Conservation (phyloP, 2,888 invertebrate genomes). For the Empis livida region DNA sequence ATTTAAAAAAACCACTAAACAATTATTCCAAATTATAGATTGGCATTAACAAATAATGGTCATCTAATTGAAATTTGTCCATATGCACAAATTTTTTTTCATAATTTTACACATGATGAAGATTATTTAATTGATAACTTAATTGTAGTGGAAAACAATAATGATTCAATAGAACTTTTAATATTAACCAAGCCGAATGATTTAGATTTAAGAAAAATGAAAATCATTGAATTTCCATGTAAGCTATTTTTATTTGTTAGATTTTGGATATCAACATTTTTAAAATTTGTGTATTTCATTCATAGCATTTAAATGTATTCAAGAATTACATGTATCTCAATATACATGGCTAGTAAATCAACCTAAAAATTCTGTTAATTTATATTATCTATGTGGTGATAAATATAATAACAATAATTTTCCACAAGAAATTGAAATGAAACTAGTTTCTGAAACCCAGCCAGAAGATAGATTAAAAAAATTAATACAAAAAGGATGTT, state of each 20-base stretch:
- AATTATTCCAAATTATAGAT: conserved; percentile 15
- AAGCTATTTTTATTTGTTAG: conserved; percentile 7
- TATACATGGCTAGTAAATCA: conserved; percentile 32
- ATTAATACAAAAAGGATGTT: conserved; percentile 30
- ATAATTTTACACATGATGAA: conserved; percentile 1
- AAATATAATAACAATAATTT: conserved; percentile 15
- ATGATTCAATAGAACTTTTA: conserved; percentile 27
- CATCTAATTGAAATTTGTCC: conserved; percentile 30
- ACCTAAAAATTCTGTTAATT: conserved; percentile 29
- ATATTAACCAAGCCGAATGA: conserved; percentile 22
- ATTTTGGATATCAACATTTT: background rate
- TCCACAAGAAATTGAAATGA: conserved; percentile 30
- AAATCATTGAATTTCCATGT: conserved; percentile 33
- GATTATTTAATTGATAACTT: conserved; percentile 25
- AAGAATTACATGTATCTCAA: conserved; percentile 24
- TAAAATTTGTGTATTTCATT: conserved; percentile 2
- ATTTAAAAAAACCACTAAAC: too few relatives aligned
- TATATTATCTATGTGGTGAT: conserved; percentile 29
- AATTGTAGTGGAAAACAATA: conserved; percentile 27
- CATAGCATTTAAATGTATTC: conserved; percentile 26
- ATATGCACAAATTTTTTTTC: conserved; percentile 18
- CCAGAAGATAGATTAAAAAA: conserved; percentile 33
- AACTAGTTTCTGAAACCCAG: conserved; percentile 31
- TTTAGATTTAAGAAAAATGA: conserved; percentile 17
- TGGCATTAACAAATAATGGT: conserved; percentile 27